A percentile compares a stretch with the other conserved stretches of the same genome.
These are phyloP conservation scores for Phrynocephalus forsythii DNA, from an alignment of 2,797 vertebrate species.

Conservation along the genomic window DNA sequence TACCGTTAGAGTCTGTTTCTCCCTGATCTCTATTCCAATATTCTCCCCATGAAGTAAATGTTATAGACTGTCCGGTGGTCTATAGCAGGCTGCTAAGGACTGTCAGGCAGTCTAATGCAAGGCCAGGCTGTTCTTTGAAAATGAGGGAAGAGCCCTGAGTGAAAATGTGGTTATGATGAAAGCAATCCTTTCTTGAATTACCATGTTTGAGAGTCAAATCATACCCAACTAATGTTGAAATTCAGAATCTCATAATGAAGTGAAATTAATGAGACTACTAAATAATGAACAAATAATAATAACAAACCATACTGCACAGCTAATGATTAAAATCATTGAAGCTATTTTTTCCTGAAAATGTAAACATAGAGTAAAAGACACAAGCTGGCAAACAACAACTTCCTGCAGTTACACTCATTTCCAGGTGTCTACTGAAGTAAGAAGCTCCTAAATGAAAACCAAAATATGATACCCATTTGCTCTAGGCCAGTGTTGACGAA, in stretches of 20 bases:
- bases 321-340: background rate
- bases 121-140: background rate
- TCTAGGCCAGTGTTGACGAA: too few relatives aligned
- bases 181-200: background rate
- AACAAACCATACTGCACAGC: background rate
- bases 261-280: background rate
- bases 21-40: background rate
- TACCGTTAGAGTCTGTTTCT: background rate
- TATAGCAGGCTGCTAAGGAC: too few relatives aligned
- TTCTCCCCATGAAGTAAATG: background rate
- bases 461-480: background rate
- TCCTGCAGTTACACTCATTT: background rate
- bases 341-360: too few relatives aligned
- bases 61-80: background rate
- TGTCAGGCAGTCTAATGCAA: background rate
- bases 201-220: background rate
- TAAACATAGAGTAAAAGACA: background rate
- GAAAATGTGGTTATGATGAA: background rate
- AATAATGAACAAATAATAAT: too few relatives aligned
- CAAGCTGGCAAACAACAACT: background rate
- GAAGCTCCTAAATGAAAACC: background rate
- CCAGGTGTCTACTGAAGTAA: background rate
- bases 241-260: slow-evolving; percentile 2
- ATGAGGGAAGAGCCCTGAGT: background rate
- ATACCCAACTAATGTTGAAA: background rate